These are phyloP conservation scores for Ariopsis seemanni DNA, from an alignment of 2,113 vertebrate species.

Conservation along the genomic window DNA sequence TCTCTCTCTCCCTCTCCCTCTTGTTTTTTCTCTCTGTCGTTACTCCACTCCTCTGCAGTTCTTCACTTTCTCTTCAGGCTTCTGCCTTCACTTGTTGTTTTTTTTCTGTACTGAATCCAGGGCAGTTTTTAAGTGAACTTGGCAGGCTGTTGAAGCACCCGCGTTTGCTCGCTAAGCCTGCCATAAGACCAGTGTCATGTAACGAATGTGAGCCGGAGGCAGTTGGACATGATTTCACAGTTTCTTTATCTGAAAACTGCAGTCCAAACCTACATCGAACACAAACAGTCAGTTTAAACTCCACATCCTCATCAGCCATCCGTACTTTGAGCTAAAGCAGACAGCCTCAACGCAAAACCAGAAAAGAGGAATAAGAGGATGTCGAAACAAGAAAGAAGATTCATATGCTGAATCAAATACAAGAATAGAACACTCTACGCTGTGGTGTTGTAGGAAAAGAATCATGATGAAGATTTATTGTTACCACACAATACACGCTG, in stretches of 20 bases:
- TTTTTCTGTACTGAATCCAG: neutral
- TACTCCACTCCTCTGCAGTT: constrained; percentile 14
- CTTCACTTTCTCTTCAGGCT: neutral
- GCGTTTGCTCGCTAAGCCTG: neutral
- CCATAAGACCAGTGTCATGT: constrained; percentile 17
- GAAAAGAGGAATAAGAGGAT: neutral
- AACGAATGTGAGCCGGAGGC: neutral
- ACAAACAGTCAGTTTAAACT: neutral
- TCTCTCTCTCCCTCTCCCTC: constrained; percentile 13
- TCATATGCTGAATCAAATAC: neutral
- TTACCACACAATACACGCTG: neutral
- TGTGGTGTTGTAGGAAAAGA: neutral
- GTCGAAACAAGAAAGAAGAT: neutral
- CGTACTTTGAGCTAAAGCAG: neutral
- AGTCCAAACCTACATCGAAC: neutral
- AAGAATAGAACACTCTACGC: neutral
- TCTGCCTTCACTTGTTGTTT: neutral
- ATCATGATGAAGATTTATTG: neutral
- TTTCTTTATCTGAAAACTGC: neutral
- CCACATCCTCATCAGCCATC: neutral
- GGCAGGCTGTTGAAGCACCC: neutral
- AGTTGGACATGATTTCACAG: neutral
- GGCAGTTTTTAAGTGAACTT: constrained; percentile 5
- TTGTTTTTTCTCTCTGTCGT: constrained; percentile 2
- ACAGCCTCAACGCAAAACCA: neutral